phyloP scores from a whole-genome alignment of 2,888 invertebrate species.

The Trichogramma evanescens region DNA sequence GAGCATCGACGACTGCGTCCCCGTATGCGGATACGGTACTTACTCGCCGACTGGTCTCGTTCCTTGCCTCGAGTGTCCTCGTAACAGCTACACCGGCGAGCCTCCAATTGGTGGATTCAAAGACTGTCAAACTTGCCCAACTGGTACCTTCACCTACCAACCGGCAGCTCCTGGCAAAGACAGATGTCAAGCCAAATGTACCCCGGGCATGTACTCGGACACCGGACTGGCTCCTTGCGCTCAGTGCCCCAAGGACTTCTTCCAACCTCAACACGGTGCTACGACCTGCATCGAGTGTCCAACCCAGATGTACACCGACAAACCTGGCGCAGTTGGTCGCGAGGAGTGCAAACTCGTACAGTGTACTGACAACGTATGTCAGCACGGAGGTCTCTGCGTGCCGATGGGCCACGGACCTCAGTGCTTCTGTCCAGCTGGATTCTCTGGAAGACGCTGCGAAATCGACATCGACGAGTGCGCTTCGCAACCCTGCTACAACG shows the following conservation, averaged over 20 bases:
- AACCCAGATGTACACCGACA: conserved; percentile 80
- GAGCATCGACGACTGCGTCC: conserved; percentile 76
- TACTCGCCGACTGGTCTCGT: conserved; percentile 86
- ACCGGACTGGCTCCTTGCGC: conserved; percentile 92
- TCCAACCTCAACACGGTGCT: conserved; percentile 78
- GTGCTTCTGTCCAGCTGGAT: conserved; percentile 91
- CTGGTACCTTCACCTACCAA: conserved; percentile 83
- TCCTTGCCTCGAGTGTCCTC: conserved; percentile 88
- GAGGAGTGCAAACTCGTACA: conserved; percentile 83
- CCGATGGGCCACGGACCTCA: conserved; percentile 83
- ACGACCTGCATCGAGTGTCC: conserved; percentile 85
- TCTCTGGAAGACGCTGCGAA: conserved; percentile 88
- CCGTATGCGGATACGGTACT: conserved; percentile 93
- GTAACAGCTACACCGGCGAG: conserved; percentile 81
- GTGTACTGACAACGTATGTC: conserved; percentile 81
- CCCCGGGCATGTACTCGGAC: conserved; percentile 83
- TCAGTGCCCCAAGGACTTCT: conserved; percentile 85
- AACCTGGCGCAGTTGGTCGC: conserved; percentile 69
- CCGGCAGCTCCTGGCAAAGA: conserved; percentile 80
- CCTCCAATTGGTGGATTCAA: conserved; percentile 87
- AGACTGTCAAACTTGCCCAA: conserved; percentile 88
- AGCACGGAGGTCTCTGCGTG: conserved; percentile 85
- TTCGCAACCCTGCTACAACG: conserved; percentile 89
- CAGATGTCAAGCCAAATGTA: conserved; percentile 80
- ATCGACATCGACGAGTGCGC: conserved; percentile 92